These are phyloP conservation scores for Apis dorsata DNA, from an alignment of 1,140 invertebrate genomes.

Conservation along the genomic window DNA sequence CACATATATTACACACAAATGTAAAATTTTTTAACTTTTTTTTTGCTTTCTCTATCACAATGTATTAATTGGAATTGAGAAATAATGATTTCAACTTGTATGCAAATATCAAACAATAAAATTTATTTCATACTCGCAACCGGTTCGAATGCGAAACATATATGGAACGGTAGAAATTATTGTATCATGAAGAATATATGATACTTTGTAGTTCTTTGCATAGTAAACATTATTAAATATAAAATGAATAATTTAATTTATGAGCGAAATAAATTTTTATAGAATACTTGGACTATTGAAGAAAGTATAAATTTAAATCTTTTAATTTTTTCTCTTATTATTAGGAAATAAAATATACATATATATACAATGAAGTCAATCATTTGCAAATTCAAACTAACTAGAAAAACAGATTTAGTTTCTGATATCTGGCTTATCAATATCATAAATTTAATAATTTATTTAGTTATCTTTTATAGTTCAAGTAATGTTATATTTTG, in stretches of 20 bases:
- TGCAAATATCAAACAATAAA: conserved; percentile 12
- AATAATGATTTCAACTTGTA: conserved; percentile 25
- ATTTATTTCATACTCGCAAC: not conserved
- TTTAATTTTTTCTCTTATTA: not conserved
- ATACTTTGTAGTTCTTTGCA: not conserved
- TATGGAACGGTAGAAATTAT: conserved; percentile 3
- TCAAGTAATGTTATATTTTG: no score
- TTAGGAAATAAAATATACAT: no score
- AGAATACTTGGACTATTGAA: not conserved
- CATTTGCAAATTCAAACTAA: not conserved
- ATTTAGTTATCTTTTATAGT: not conserved
- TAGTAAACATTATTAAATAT: conserved; percentile 2
- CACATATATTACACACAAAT: no score
- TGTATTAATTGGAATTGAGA: conserved; percentile 5
- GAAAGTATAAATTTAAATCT: not conserved
- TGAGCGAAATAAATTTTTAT: not conserved
- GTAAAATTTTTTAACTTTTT: not conserved
- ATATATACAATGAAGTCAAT: not conserved
- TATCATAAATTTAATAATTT: not conserved
- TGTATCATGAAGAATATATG: not conserved
- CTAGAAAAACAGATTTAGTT: not conserved
- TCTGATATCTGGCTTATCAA: not conserved
- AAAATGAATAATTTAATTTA: not conserved
- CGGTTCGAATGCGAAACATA: conserved; percentile 1
- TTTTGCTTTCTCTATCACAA: not conserved